Evolutionary conservation across 2,888 invertebrate species (phyloP).

Genomic region (Chrysolina oricalcia): DNA sequence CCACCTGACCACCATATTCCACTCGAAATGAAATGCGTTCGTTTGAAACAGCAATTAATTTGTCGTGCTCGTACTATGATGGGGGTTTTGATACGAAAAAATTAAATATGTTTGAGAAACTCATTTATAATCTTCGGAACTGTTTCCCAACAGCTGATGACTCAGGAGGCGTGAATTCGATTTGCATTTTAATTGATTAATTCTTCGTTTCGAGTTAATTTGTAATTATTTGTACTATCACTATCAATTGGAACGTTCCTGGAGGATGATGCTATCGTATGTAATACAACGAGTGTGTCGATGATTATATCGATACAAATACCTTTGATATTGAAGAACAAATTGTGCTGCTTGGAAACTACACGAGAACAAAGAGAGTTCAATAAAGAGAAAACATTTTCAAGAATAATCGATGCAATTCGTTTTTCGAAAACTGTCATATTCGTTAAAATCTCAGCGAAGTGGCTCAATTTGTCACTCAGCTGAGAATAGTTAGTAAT

Average conservation of each 20-base stretch:
- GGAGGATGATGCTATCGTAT: too few species aligned
- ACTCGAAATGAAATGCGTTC: neutral
- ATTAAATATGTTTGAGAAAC: neutral
- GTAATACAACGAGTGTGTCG: too few species aligned
- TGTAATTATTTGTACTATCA: neutral
- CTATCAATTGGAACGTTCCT: neutral
- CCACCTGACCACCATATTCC: slow-evolving; percentile 18
- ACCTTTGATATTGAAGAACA: too few species aligned
- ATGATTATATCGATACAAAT: too few species aligned
- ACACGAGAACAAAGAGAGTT: too few species aligned
- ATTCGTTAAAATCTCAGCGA: too few species aligned
- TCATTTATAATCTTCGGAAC: slow-evolving; percentile 14
- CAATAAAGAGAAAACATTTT: too few species aligned
- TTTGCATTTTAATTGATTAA: slow-evolving; percentile 16
- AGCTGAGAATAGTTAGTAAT: too few species aligned
- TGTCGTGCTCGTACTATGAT: neutral
- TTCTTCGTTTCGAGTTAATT: neutral
- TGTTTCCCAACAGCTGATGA: slow-evolving; percentile 17
- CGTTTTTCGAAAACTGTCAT: too few species aligned
- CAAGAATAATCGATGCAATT: too few species aligned
- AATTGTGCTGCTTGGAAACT: too few species aligned
- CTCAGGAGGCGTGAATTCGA: slow-evolving; percentile 2
- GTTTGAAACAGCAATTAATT: slow-evolving; percentile 1
- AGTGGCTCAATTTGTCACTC: too few species aligned
- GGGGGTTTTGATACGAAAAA: neutral